These are phyloP conservation scores for Drosophila suboccidentalis DNA, from an alignment of 2,888 invertebrate species.

Conservation along the genomic window DNA sequence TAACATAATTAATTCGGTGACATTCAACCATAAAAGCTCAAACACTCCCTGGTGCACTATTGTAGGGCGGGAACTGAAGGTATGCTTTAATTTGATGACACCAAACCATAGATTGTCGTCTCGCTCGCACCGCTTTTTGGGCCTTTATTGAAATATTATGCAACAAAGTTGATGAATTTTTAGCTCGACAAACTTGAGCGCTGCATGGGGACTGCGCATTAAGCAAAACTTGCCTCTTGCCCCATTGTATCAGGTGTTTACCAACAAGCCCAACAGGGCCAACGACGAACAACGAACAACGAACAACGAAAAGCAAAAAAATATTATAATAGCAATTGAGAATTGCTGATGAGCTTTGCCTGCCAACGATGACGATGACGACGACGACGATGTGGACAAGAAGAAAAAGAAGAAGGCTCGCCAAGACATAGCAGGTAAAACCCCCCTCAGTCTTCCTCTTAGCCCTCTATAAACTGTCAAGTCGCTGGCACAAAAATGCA, in stretches of 20 bases:
- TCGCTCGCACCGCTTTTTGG: slow-evolving; percentile 18
- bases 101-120: slow-evolving; percentile 30
- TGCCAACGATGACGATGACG: slow-evolving; percentile 27
- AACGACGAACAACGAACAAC: slow-evolving; percentile 16
- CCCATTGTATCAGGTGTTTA: slow-evolving; percentile 76
- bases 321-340: slow-evolving; percentile 82
- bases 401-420: slow-evolving; percentile 27
- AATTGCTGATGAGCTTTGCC: slow-evolving; percentile 77
- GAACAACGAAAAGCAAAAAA: slow-evolving; percentile 57
- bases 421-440: slow-evolving; percentile 35
- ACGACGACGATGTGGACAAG: neutral
- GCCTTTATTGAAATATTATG: slow-evolving; percentile 80
- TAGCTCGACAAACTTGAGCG: slow-evolving; percentile 62
- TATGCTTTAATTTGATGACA: slow-evolving; percentile 76
- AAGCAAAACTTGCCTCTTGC: slow-evolving; percentile 61
- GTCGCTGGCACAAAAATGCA: slow-evolving; percentile 52
- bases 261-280: slow-evolving; percentile 49
- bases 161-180: slow-evolving; percentile 82
- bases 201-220: slow-evolving; percentile 73
- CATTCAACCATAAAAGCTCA: slow-evolving; percentile 56
- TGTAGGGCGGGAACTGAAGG: slow-evolving; percentile 42
- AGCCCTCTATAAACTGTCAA: slow-evolving; percentile 45
- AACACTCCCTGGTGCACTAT: slow-evolving; percentile 76
- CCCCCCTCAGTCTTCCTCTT: neutral
- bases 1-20: slow-evolving; percentile 54